These are phyloP conservation scores for Podabrus alpinus DNA, from an alignment of 2,888 invertebrate species.

Conservation along the genomic window DNA sequence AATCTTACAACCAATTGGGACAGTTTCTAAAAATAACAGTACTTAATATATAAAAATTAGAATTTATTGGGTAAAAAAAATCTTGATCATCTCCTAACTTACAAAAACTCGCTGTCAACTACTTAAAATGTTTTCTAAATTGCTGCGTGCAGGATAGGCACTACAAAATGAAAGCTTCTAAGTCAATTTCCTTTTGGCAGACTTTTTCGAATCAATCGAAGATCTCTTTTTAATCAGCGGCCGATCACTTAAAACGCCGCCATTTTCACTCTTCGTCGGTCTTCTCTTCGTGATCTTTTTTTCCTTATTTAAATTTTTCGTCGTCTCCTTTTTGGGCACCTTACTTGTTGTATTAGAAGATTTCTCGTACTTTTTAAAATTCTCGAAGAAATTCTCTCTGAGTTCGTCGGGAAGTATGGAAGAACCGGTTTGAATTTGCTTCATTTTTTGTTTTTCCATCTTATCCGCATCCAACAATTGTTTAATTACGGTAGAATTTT, in stretches of 20 bases:
- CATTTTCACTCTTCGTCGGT: background rate
- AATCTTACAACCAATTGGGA: no score
- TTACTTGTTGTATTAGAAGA: background rate
- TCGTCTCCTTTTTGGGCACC: background rate
- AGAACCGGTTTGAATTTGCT: conserved; percentile 2
- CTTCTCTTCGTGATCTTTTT: background rate
- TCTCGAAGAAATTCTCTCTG: background rate
- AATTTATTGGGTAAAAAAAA: no score
- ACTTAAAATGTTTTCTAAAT: background rate
- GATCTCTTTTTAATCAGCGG: background rate
- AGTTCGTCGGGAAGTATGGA: background rate
- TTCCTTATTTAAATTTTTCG: background rate
- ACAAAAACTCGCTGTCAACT: no score
- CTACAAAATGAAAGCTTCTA: background rate
- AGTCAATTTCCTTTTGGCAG: background rate
- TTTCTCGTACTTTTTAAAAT: background rate
- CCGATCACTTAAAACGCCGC: background rate
- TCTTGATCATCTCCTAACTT: no score
- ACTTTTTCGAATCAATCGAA: background rate
- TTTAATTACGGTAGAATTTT: conserved; percentile 18
- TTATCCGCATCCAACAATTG: conserved; percentile 21
- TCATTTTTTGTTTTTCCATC: conserved; percentile 11
- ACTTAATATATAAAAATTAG: no score
- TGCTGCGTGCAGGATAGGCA: background rate
- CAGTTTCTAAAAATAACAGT: no score